Base-by-base conservation (phyloP, 2,888 invertebrate species). In the Ichneumoninae sp. region DNA sequence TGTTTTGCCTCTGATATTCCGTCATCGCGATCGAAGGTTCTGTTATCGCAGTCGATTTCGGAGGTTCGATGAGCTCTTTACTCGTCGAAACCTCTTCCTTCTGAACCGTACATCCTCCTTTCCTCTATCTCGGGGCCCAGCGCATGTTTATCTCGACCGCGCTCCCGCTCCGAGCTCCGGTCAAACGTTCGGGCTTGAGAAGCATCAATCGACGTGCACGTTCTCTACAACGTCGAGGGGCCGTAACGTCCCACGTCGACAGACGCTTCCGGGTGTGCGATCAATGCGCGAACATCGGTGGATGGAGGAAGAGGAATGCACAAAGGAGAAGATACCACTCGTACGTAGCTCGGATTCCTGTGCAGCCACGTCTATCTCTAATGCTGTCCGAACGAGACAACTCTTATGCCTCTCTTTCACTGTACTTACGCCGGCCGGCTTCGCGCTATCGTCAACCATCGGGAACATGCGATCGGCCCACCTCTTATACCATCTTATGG, bases 241-340 rank as follows among this genome's bases (percentile, higher is more conserved):
- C 69, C 60, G 83, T 70, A 80, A 57, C 69, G 54, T 75, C 52
- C 57, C 36, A 26, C 50, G 36, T 57, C 65, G 75, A 83, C 63
- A 76, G 70, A 83, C 65, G 79, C 68, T 79, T 79, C 83, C 83
- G 74, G 83, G 79, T 83, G 52, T 74, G n/a, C 69, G 63, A 79
- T 44, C 73, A 47, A 73, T 73, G 75, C 63, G 65, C 70, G 70
- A 75, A 70, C 60, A 75, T 83, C 70, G 19, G 22, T 71, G 66
- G 65, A 44, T 73, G 44, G 54, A 78, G 33, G 50, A 73, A 77
- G 71, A 66, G 66, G 54, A 66, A 68, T 78, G 65, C 74, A 80
- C 80, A 80, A 83, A 80, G 75, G 65, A 71, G 65, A 65, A 74
- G 79, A 54, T 70, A 30, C 47, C 57, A 54, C 68, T 10, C 33